Percentiles rank a stretch among this genome's conserved stretches.
phyloP scores from a whole-genome alignment of 2,113 vertebrate species.

The Phoenicopterus ruber region DNA sequence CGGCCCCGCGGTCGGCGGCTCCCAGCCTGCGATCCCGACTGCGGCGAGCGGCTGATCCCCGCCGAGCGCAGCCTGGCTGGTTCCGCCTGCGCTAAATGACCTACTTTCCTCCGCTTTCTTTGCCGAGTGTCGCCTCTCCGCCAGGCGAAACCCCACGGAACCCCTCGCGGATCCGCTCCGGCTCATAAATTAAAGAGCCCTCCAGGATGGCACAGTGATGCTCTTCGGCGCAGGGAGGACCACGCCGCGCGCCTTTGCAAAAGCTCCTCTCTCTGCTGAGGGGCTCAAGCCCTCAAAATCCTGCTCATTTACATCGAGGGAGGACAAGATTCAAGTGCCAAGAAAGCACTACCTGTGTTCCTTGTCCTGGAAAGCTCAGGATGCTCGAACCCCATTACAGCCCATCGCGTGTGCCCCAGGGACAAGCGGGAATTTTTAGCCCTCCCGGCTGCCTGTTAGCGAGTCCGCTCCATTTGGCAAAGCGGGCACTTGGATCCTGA shows the following conservation, averaged over 20 bases:
- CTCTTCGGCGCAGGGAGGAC: background rate
- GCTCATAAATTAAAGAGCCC: background rate
- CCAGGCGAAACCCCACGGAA: background rate
- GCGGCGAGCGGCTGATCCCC: background rate
- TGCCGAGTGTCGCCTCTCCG: background rate
- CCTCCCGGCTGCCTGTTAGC: background rate
- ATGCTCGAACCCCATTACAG: background rate
- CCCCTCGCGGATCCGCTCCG: rapidly evolving
- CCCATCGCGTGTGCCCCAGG: background rate
- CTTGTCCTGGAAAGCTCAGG: background rate
- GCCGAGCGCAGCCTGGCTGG: background rate
- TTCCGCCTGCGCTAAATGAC: background rate
- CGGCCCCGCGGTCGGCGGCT: rapidly evolving
- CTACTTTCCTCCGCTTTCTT: slow-evolving; percentile 30
- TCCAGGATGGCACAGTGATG: background rate
- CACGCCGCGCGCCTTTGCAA: rapidly evolving
- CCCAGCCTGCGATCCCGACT: background rate
- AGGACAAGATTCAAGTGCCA: background rate
- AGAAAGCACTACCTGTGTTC: background rate
- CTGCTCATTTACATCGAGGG: background rate
- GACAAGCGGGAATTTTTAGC: background rate
- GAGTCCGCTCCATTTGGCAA: background rate
- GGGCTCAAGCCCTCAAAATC: background rate
- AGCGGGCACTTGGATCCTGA: background rate
- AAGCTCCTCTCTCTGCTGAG: background rate